These are phyloP conservation scores for Uria lomvia DNA, from an alignment of 2,113 vertebrate species.

Conservation along the genomic window DNA sequence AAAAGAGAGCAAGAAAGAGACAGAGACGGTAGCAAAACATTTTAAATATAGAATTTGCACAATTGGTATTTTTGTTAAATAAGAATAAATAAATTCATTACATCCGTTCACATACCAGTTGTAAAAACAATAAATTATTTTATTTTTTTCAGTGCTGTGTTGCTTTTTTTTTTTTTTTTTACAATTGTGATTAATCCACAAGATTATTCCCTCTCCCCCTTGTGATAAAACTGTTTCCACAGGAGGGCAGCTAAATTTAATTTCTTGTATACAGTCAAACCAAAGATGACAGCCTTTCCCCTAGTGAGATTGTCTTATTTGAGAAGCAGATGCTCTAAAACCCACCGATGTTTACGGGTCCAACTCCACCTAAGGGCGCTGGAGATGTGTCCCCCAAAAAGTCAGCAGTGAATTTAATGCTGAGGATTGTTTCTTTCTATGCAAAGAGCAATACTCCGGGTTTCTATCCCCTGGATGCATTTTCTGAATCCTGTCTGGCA, in stretches of 20 bases:
- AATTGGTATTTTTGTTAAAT: conserved; percentile 89
- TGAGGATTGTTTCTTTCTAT: background rate
- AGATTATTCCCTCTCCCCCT: conserved; percentile 54
- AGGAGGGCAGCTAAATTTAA: conserved; percentile 61
- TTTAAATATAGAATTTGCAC: conserved; percentile 82
- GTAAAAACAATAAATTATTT: conserved; percentile 99
- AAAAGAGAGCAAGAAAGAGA: conserved; percentile 61
- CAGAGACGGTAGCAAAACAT: conserved; percentile 70
- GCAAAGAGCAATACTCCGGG: background rate
- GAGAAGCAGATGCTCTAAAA: background rate
- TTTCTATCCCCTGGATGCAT: background rate
- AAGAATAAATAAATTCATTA: conserved; percentile 98
- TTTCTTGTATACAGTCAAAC: background rate
- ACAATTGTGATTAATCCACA: conserved; percentile 61
- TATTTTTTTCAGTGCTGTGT: conserved; percentile 95
- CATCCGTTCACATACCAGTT: conserved; percentile 91
- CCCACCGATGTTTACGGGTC: background rate
- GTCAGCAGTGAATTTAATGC: background rate
- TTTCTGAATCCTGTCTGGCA: background rate
- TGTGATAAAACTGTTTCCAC: conserved; percentile 76
- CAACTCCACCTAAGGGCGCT: background rate
- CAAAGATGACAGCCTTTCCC: background rate
- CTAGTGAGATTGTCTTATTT: background rate
- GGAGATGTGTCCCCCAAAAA: background rate
- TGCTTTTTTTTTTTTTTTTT: conserved; percentile 74